These are phyloP conservation scores for Scaptomyza flava DNA, from an alignment of 2,888 invertebrate species.

Conservation along the genomic window DNA sequence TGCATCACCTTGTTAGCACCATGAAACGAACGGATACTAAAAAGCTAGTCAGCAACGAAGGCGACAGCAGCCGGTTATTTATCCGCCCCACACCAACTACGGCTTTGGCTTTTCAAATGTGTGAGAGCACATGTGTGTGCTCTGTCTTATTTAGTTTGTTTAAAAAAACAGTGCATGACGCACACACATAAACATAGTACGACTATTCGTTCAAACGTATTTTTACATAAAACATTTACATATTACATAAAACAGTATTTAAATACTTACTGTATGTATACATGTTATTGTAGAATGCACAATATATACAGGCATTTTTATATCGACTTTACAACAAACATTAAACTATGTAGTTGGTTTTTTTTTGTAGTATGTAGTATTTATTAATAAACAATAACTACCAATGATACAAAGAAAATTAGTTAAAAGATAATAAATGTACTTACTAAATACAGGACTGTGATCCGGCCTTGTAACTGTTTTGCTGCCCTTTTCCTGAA, in stretches of 20 bases:
- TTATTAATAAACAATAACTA: too few species aligned
- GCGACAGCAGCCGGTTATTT: constrained; percentile 66
- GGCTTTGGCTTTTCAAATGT: constrained; percentile 29
- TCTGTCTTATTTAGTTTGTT: constrained; percentile 41
- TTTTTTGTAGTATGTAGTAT: too few species aligned
- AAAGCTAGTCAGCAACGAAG: constrained; percentile 49
- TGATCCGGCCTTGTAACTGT: constrained; percentile 93
- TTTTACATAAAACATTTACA: too few species aligned
- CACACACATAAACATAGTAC: constrained; percentile 5
- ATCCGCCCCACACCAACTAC: constrained; percentile 37
- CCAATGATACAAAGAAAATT: background rate
- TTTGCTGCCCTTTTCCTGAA: constrained; percentile 94
- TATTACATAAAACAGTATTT: constrained; percentile 3
- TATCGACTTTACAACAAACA: background rate
- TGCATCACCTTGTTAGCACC: constrained; percentile 77
- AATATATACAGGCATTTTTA: background rate
- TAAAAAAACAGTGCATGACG: constrained; percentile 40
- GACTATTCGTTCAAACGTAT: background rate
- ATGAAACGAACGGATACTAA: constrained; percentile 52
- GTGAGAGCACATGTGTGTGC: constrained; percentile 38
- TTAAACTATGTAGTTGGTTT: too few species aligned
- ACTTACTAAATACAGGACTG: constrained; percentile 95
- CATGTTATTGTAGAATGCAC: background rate
- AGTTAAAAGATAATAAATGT: constrained; percentile 9
- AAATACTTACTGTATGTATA: background rate